Evolutionary conservation across 2,113 vertebrate genomes (phyloP).

Genomic region (Cyprinodon tularosa): DNA sequence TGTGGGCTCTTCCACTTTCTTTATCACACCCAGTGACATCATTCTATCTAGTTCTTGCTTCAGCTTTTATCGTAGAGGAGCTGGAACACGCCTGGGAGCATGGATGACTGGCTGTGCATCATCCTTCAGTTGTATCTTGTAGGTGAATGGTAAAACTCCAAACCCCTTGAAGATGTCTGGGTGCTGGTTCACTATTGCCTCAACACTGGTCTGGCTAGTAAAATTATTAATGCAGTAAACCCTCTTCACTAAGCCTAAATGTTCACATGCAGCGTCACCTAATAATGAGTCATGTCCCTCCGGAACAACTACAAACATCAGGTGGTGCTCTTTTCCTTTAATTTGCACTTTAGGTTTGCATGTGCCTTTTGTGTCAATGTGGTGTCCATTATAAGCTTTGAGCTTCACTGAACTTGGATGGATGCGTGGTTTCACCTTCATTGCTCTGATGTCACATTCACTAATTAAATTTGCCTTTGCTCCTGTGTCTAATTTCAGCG

Average conservation of each 20-base stretch:
- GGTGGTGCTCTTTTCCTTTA: not conserved
- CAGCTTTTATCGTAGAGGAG: not conserved
- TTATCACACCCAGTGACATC: not conserved
- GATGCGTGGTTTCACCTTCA: constrained; percentile 2
- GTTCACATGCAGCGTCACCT: not conserved
- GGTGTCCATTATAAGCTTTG: not conserved
- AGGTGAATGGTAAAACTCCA: not conserved
- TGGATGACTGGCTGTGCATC: constrained; percentile 1
- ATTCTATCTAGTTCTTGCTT: not conserved
- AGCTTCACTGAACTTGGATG: not conserved
- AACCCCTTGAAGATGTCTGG: not conserved
- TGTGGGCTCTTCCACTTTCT: not conserved
- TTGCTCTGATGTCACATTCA: not conserved
- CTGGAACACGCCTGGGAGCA: not conserved
- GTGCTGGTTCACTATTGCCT: not conserved
- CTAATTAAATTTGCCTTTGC: not conserved
- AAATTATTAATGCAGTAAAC: not conserved
- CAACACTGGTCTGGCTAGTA: no score
- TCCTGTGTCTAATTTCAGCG: not conserved
- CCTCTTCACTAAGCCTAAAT: not conserved
- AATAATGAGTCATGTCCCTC: not conserved
- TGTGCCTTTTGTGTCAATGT: not conserved
- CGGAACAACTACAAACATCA: constrained; percentile 3
- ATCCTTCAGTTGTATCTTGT: not conserved
- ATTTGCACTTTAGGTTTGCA: not conserved